Evolutionary conservation across 2,113 vertebrate genomes (phyloP).

Genomic region (Cairina moschata): DNA sequence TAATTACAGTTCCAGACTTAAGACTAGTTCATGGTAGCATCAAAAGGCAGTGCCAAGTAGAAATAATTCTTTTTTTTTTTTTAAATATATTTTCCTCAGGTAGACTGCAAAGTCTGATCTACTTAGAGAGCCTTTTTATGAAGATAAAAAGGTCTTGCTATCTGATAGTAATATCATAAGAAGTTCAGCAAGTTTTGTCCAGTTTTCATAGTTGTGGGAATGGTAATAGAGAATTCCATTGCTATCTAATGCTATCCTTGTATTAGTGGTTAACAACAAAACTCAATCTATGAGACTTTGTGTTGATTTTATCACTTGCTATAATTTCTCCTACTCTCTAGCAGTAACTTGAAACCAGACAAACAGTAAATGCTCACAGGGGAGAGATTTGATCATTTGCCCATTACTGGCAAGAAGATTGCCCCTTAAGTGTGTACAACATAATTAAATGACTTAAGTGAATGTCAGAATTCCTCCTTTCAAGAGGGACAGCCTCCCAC

Average conservation of each 20-base stretch:
- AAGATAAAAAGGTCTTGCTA: not conserved
- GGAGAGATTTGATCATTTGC: not conserved
- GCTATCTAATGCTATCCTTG: not conserved
- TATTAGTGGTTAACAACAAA: not conserved
- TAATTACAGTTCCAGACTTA: conserved; percentile 31
- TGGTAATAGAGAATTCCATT: not conserved
- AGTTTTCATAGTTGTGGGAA: conserved; percentile 16
- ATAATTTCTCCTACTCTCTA: not conserved
- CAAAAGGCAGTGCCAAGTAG: conserved; percentile 25
- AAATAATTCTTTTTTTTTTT: not conserved
- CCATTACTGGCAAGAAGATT: not conserved
- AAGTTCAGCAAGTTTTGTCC: not conserved
- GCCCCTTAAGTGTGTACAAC: not conserved
- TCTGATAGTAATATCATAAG: not conserved
- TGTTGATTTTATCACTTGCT: conserved; percentile 32
- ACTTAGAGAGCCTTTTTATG: not conserved
- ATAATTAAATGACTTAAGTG: not conserved
- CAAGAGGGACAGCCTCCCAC: not conserved
- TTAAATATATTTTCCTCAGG: not conserved
- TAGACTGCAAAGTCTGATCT: not conserved
- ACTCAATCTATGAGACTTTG: not conserved
- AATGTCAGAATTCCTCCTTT: not conserved
- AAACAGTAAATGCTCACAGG: not conserved
- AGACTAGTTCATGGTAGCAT: not conserved
- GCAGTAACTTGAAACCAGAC: not conserved